Conservation (phyloP, 2,113 vertebrate genomes). For the Numida meleagris region DNA sequence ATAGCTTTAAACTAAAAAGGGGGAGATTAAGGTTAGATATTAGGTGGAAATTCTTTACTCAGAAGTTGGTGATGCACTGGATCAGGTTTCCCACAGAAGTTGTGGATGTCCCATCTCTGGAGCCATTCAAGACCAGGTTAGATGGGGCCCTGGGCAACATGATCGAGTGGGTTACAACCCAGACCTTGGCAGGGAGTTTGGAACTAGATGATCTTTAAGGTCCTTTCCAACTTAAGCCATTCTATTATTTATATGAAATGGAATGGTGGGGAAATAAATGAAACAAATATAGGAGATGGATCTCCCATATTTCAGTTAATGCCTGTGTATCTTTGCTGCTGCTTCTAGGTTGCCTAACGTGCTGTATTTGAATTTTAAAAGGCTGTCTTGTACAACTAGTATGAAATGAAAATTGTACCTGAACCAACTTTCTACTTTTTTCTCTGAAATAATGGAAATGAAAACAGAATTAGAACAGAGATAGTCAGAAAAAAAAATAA, state of each 20-base stretch:
- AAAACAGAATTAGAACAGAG: constrained; percentile 27
- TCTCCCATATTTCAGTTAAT: neutral
- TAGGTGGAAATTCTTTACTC: neutral
- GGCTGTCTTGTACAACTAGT: neutral
- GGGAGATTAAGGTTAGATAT: neutral
- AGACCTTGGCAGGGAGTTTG: neutral
- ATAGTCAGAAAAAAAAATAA: neutral
- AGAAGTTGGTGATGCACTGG: neutral
- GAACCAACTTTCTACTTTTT: neutral
- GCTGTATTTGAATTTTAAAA: constrained; percentile 8
- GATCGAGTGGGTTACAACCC: neutral
- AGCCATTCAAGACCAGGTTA: neutral
- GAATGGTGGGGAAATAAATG: neutral
- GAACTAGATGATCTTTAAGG: neutral
- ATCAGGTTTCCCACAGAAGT: no score
- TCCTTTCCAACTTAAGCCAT: neutral
- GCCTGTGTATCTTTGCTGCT: neutral
- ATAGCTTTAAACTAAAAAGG: neutral
- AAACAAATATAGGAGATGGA: neutral
- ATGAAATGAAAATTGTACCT: neutral
- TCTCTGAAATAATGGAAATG: constrained; percentile 28
- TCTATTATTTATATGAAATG: neutral
- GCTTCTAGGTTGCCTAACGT: neutral
- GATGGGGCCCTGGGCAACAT: neutral
- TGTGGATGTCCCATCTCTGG: neutral